Base-by-base conservation (phyloP, 92 coral and sea anemone genomes). In the Meandrina meandrites region DNA sequence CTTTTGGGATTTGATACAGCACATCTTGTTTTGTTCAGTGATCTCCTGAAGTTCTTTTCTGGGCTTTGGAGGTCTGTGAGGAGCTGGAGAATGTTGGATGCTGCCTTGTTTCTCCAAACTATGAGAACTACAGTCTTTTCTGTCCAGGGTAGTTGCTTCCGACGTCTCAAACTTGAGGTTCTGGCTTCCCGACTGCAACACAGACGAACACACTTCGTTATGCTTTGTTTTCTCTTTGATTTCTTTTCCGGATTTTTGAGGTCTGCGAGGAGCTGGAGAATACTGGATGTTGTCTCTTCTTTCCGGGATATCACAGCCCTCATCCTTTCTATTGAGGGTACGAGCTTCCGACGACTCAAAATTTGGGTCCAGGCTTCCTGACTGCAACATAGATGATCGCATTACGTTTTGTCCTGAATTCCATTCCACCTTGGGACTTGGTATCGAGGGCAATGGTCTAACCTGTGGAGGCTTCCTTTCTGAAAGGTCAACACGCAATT, bases 21-120 rank as follows among this genome's bases (percentile, higher is more conserved):
- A 21, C 7, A 8, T 0, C 9, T 58, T 28, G 13, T 58, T 58
- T 21, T 58, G 13, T 58, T 22, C 9, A 4, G 28, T 58, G 28
- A 7, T 7, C 30, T 6, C 31, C 24, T 24, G 42, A 27, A 30
- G 22, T 13, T 6, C 42, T 24, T 66, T 42, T 36, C 28, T 81
- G 0, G 75, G 58, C 72, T 81, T 64, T 16, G 75, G 84, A 12
- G 84, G 84, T n/a, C 74, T 13, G 30, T 12, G 68, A 60, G 30
- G 68, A 48, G 53, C 14, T 48, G 53, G 53, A 48, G 53, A 48
- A 48, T 48, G 53, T 13, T 48, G 53, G 53, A 4, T 48, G 14
- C 53, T 9, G 53, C 12, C 53, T 12, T 13, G 6, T 48, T 4
- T 8, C 12, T 48, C 53, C 14, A 13, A 9, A 4, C 8, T 48